These are phyloP conservation scores for Galerucella calmariensis DNA, from an alignment of 2,888 invertebrate species.

Conservation along the genomic window DNA sequence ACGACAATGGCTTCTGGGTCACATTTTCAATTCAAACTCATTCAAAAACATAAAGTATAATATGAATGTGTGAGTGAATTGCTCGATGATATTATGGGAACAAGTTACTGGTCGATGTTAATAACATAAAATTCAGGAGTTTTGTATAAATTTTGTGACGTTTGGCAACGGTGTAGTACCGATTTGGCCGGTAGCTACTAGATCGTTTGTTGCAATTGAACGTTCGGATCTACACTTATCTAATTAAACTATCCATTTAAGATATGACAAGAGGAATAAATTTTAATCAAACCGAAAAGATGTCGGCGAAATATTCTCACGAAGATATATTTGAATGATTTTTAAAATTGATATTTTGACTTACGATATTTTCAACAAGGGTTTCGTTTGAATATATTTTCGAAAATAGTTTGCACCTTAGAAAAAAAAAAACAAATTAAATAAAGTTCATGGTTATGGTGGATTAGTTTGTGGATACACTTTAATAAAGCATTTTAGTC, in stretches of 20 bases:
- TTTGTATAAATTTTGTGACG: neutral
- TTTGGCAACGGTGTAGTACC: neutral
- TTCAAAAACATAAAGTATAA: slow-evolving; percentile 14
- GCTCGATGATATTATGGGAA: neutral
- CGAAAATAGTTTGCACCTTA: too few species aligned
- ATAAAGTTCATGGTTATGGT: too few species aligned
- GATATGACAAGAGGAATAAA: slow-evolving; percentile 31
- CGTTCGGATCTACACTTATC: slow-evolving; percentile 30
- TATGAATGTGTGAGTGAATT: neutral
- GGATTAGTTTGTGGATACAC: too few species aligned
- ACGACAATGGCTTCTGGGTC: slow-evolving; percentile 47
- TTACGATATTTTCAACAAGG: neutral
- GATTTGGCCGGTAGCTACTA: slow-evolving; percentile 17
- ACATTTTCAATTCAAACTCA: slow-evolving; percentile 36
- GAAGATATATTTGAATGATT: slow-evolving; percentile 16
- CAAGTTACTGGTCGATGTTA: neutral
- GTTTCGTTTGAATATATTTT: neutral
- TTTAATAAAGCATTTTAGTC: too few species aligned
- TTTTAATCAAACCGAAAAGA: slow-evolving; percentile 34
- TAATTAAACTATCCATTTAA: slow-evolving; percentile 34
- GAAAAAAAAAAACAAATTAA: too few species aligned
- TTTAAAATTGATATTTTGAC: neutral
- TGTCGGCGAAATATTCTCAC: slow-evolving; percentile 23
- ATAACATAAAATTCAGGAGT: neutral
- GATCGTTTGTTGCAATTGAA: slow-evolving; percentile 30